Conservation (phyloP, 2,797 vertebrate species). For the Gymnocypris eckloni region DNA sequence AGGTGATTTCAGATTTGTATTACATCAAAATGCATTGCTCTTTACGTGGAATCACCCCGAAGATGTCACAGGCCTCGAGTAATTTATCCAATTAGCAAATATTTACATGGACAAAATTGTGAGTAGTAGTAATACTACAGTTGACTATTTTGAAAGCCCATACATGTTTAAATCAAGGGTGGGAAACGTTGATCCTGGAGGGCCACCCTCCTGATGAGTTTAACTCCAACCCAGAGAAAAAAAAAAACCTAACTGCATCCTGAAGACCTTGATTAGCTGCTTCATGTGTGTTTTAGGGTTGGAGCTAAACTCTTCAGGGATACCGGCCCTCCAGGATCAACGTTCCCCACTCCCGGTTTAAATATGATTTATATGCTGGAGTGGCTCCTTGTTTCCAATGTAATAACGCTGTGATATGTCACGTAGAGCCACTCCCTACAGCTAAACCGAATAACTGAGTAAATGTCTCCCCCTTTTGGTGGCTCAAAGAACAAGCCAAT, state of each 20-base stretch:
- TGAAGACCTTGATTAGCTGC: too few relatives aligned
- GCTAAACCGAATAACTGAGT: not conserved
- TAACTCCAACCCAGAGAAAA: too few relatives aligned
- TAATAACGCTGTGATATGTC: slow-evolving; percentile 18
- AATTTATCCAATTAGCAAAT: not conserved
- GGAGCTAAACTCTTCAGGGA: too few relatives aligned
- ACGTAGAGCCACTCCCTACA: slow-evolving; percentile 38
- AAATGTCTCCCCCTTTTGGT: slow-evolving; percentile 66
- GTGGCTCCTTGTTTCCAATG: not conserved
- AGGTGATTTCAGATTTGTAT: not conserved
- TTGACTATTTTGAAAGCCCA: not conserved
- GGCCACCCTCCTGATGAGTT: too few relatives aligned
- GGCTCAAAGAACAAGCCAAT: not conserved
- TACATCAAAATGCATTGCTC: not conserved
- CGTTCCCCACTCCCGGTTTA: too few relatives aligned
- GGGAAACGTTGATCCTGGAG: too few relatives aligned
- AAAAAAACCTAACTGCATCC: too few relatives aligned
- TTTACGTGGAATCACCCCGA: not conserved
- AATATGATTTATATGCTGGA: not conserved
- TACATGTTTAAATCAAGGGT: too few relatives aligned
- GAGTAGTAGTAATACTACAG: not conserved
- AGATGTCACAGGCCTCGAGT: not conserved
- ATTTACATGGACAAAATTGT: not conserved
- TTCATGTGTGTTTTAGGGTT: too few relatives aligned
- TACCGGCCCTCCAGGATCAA: too few relatives aligned